Conservation (phyloP, 2,888 invertebrate species). For the Cartodere bifasciata region DNA sequence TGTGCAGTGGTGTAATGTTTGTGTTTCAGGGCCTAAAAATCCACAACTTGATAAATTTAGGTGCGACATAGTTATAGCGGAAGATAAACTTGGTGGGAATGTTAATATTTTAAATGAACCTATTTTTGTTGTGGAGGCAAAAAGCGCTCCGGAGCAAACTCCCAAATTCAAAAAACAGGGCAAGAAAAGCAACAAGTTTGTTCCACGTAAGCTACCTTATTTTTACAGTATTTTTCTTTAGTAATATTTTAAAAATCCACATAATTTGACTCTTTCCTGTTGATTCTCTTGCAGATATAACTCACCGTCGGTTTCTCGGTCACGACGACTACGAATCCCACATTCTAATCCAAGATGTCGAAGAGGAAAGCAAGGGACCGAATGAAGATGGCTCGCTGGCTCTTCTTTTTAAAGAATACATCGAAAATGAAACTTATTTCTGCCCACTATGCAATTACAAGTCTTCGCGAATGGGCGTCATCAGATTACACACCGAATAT, state of each 20-base stretch:
- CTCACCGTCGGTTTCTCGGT: slow-evolving; percentile 38
- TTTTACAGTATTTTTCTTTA: too few relatives aligned
- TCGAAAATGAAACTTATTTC: slow-evolving; percentile 27
- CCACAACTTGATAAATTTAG: slow-evolving; percentile 70
- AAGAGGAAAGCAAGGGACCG: slow-evolving; percentile 22
- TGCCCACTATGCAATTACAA: slow-evolving; percentile 39
- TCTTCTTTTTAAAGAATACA: slow-evolving; percentile 6
- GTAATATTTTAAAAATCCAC: too few relatives aligned
- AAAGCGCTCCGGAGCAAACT: slow-evolving; percentile 35
- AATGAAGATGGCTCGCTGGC: slow-evolving; percentile 19
- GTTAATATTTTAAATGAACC: slow-evolving; percentile 52
- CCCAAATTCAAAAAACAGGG: too few relatives aligned
- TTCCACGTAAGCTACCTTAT: too few relatives aligned
- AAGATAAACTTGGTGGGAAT: slow-evolving; percentile 57
- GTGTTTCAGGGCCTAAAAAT: slow-evolving; percentile 27
- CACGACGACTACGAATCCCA: slow-evolving; percentile 46
- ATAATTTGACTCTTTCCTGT: too few relatives aligned
- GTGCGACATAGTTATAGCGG: slow-evolving; percentile 61
- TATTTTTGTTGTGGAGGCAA: slow-evolving; percentile 40
- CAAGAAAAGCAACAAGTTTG: too few relatives aligned
- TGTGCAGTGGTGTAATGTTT: too few relatives aligned
- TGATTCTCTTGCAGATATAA: slow-evolving; percentile 33
- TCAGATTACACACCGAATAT: slow-evolving; percentile 59
- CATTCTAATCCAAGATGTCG: slow-evolving; percentile 47
- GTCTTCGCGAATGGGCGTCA: slow-evolving; percentile 56